A percentile compares a stretch with the other conserved stretches of the same genome.
Evolutionary conservation across 2,797 vertebrate species (phyloP).

Genomic region (Gymnopithys bicolor): DNA sequence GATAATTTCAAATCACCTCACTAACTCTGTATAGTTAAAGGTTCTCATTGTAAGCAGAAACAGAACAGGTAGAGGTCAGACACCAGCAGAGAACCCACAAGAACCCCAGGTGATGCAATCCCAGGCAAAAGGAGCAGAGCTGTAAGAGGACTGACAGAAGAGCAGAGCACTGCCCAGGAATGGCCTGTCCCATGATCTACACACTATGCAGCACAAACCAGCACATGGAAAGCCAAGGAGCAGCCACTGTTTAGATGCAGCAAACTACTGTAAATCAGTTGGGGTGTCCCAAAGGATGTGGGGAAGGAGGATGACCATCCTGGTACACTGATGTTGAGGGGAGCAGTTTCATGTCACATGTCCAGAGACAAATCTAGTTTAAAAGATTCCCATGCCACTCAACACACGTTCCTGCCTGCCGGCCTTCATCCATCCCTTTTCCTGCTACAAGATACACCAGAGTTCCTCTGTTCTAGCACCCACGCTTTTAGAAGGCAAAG

Average conservation of each 20-base stretch:
- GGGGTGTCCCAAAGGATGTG: neutral
- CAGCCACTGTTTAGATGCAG: neutral
- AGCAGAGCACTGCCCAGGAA: neutral
- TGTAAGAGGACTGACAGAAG: neutral
- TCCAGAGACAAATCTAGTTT: neutral
- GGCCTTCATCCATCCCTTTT: neutral
- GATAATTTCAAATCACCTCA: neutral
- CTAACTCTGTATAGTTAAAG: neutral
- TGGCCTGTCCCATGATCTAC: neutral
- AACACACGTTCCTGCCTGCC: neutral
- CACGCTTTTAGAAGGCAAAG: neutral
- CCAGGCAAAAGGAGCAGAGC: neutral
- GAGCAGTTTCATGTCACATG: neutral
- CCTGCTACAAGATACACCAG: neutral
- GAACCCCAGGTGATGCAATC: neutral
- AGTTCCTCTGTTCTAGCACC: neutral
- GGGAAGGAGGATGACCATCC: neutral
- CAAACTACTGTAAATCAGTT: neutral
- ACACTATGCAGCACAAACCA: neutral
- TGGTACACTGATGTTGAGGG: neutral
- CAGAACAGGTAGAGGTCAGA: neutral
- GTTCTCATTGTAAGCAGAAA: accelerated
- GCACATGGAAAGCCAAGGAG: neutral
- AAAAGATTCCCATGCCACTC: neutral
- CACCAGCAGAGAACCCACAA: accelerated